These are phyloP conservation scores for Tangara arthus DNA, from an alignment of 2,797 vertebrate species.

Conservation along the genomic window DNA sequence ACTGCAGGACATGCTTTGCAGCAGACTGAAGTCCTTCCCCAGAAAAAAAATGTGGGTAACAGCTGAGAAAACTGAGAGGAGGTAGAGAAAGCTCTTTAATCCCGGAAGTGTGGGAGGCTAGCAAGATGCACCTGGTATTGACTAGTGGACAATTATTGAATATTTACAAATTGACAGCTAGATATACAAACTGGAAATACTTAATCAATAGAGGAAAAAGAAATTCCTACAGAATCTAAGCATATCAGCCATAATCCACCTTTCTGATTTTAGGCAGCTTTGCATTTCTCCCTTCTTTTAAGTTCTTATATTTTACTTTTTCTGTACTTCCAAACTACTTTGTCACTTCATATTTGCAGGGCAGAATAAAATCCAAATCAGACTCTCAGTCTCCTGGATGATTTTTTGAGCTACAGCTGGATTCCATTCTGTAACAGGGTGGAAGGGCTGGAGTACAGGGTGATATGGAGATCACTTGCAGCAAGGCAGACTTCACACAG, in stretches of 20 bases:
- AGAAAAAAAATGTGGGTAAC: neutral
- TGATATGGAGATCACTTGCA: neutral
- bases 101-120: neutral
- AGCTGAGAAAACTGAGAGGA: neutral
- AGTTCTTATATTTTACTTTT: neutral
- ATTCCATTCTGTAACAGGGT: neutral
- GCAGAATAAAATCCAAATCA: neutral
- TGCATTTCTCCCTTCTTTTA: neutral
- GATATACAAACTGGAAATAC: neutral
- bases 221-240: neutral
- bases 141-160: neutral
- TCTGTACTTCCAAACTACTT: neutral
- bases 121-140: neutral
- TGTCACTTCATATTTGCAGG: neutral
- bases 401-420: neutral
- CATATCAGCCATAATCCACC: neutral
- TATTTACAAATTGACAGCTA: neutral
- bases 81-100: neutral
- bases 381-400: neutral
- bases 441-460: neutral
- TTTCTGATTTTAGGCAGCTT: neutral
- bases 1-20: neutral
- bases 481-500: neutral
- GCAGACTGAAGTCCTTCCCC: neutral
- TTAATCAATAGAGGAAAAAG: neutral